Percentiles rank a stretch among this genome's conserved stretches.
phyloP scores from a whole-genome alignment of 2,113 vertebrate genomes.

The Probosciger aterrimus region DNA sequence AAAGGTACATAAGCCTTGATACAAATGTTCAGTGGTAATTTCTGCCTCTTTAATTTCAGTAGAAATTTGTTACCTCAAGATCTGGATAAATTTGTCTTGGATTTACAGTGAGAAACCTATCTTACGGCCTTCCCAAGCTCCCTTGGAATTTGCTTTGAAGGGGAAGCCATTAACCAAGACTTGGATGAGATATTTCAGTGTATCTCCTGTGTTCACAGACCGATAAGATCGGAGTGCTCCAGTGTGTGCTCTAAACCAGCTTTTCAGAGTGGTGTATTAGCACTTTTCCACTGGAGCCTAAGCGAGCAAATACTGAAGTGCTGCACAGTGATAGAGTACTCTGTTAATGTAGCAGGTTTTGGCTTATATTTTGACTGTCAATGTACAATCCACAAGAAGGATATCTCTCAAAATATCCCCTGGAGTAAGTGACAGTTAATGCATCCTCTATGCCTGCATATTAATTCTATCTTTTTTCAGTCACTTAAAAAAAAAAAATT shows the following conservation, averaged over 20 bases:
- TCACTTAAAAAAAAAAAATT: background rate
- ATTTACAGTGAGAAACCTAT: background rate
- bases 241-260: background rate
- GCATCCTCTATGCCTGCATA: background rate
- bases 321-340: background rate
- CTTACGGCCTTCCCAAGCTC: background rate
- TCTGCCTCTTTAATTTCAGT: background rate
- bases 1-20: background rate
- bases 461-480: background rate
- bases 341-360: background rate
- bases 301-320: background rate
- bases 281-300: background rate
- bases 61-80: background rate
- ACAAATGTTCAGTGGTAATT: background rate
- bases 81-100: background rate
- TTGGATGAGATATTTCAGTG: background rate
- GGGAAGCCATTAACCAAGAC: background rate
- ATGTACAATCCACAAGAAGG: background rate
- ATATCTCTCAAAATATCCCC: background rate
- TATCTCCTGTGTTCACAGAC: background rate
- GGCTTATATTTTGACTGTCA: background rate
- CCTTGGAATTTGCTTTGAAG: conserved; percentile 7
- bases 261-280: background rate
- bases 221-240: background rate
- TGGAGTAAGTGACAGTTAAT: background rate